Base-by-base conservation (phyloP, 2,888 invertebrate species). In the Rhingia campestris region DNA sequence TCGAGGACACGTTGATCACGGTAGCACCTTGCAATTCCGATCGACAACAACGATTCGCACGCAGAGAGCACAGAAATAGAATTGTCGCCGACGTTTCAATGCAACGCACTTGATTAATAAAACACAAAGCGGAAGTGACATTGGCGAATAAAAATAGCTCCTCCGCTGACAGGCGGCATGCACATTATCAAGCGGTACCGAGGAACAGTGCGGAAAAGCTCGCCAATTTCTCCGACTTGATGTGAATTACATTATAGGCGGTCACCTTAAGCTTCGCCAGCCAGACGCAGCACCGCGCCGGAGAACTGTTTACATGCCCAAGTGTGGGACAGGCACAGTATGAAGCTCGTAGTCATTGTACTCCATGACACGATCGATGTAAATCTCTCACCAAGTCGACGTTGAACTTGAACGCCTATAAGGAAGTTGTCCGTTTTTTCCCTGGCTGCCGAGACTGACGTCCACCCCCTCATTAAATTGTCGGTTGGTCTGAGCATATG, bases 61-160 rank as follows among this genome's bases (percentile, higher is more conserved):
- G 22, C 63, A 47, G 47, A 47, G 37, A 73, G 45, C 47, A 41
- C 74, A 70, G 33, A 84, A 80, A 84, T 80, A 84, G 84, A 75
- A 75, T 59, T 66, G 64, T 75, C 75, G 53, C 79, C 56, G 74
- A 54, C 74, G 45, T 70, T 74, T 84, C 84, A 84, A 84, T 84
- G 84, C 59, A 84, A 84, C 49, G 80, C 84, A 84, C 84, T 84
- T 84, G 84, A 75, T 75, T 70, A 79, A 70, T 61, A 74, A 79
- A 69, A 74, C 67, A 45, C 74, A 51, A 66, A 61, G 54, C 84
- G 84, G 84, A 84, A 84, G 22, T 75, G 41, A 14, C 80, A 75
- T 84, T 84, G 84, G n/a, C 30, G 59, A 51, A 39, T 49, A 66
- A 70, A 84, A 80, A 84, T 75, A 80, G 80, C 73, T 51, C 43